Conservation (phyloP, 2,888 invertebrate genomes). For the Chymomyza amoena region DNA sequence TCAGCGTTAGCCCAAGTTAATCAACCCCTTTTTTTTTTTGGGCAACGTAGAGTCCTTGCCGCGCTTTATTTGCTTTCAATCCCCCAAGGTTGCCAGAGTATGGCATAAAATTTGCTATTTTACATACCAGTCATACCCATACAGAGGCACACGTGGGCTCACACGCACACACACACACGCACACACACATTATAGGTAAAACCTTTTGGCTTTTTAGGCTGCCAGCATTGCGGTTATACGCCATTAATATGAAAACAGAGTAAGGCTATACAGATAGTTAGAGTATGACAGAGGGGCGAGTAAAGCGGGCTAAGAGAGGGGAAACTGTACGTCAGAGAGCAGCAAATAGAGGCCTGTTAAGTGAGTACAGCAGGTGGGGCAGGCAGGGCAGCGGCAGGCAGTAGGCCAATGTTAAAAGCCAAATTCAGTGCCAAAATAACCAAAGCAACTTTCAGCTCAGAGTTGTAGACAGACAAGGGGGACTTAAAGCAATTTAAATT, state of each 20-base stretch:
- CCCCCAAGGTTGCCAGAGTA: conserved; percentile 46
- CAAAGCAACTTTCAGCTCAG: neutral
- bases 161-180: neutral
- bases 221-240: conserved; percentile 39
- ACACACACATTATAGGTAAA: conserved; percentile 12
- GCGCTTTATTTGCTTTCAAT: conserved; percentile 64
- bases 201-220: conserved; percentile 40
- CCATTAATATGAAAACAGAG: conserved; percentile 60
- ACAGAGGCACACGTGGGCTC: conserved; percentile 6
- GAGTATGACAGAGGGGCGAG: conserved; percentile 17
- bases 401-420: neutral
- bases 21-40: conserved; percentile 45
- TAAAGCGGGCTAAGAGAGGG: no score
- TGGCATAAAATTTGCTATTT: conserved; percentile 50
- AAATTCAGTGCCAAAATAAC: neutral
- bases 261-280: neutral
- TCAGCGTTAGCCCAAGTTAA: conserved; percentile 25
- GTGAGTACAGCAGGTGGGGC: neutral
- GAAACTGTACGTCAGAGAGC: no score
- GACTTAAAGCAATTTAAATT: no score
- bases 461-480: no score
- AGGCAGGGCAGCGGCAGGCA: neutral
- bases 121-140: conserved; percentile 7
- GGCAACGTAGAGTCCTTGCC: neutral
- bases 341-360: no score